Conservation (phyloP, 1,140 invertebrate genomes). For the Acromyrmex echinatior region DNA sequence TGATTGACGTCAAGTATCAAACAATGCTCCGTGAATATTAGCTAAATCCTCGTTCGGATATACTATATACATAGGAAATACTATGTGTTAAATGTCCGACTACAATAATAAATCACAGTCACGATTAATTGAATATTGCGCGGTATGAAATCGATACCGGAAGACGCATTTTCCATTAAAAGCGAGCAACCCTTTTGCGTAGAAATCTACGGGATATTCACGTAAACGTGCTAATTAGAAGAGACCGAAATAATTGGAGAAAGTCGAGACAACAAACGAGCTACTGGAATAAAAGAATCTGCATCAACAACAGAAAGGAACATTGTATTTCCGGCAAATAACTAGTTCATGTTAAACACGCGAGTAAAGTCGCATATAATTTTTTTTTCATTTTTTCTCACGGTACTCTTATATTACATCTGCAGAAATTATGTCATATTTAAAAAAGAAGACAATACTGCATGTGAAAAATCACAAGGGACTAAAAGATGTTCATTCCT, state of each 20-base stretch:
- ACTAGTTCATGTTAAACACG: slow-evolving; percentile 4
- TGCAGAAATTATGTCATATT: slow-evolving; percentile 11
- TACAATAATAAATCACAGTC: slow-evolving; percentile 34
- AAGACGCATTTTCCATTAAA: background rate
- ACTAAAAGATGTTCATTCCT: background rate
- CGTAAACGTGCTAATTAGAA: slow-evolving; percentile 27
- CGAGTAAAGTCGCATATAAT: background rate
- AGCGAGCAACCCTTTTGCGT: background rate
- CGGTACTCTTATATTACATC: background rate
- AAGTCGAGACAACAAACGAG: slow-evolving; percentile 7
- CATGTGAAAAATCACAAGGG: background rate
- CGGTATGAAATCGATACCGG: slow-evolving; percentile 1
- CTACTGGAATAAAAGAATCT: background rate
- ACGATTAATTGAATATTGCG: slow-evolving; percentile 32
- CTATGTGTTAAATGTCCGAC: background rate
- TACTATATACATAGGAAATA: slow-evolving; percentile 4
- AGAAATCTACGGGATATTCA: background rate
- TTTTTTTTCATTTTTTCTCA: background rate
- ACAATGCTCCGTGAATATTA: slow-evolving; percentile 24
- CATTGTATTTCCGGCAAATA: background rate
- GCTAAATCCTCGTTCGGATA: background rate
- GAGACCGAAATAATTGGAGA: background rate
- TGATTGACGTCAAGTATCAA: slow-evolving; percentile 46
- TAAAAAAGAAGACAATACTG: background rate
- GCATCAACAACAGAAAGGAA: background rate